Conservation (phyloP, 2,888 invertebrate genomes). For the Drosophila mimica region DNA sequence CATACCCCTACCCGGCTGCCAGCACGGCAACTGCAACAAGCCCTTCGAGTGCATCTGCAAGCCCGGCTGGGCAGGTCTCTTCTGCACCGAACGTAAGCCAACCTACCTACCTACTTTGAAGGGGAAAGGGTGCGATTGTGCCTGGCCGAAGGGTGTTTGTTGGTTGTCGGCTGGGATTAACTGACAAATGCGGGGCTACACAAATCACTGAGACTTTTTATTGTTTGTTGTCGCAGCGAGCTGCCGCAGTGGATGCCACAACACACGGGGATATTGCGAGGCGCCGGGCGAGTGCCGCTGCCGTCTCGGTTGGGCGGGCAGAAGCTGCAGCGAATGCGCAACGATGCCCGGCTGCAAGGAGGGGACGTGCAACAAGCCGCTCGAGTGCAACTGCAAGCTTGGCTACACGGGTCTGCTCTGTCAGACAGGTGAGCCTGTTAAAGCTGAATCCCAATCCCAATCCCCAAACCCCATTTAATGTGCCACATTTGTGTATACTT, state of each 20-base stretch:
- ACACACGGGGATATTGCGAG: constrained; percentile 94
- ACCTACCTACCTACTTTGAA: not conserved
- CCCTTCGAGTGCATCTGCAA: constrained; percentile 95
- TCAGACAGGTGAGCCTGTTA: constrained; percentile 90
- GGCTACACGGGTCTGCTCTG: constrained; percentile 96
- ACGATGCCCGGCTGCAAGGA: constrained; percentile 95
- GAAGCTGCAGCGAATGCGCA: constrained; percentile 93
- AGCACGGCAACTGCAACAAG: constrained; percentile 93
- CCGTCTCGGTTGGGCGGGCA: constrained; percentile 95
- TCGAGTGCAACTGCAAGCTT: constrained; percentile 95
- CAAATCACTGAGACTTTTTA: not conserved
- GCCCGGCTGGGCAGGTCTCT: constrained; percentile 94
- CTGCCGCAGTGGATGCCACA: constrained; percentile 94
- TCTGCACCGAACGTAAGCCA: constrained; percentile 93
- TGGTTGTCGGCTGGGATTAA: not conserved
- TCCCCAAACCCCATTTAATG: not conserved
- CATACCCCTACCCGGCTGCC: constrained; percentile 93
- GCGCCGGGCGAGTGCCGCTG: constrained; percentile 95
- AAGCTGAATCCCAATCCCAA: constrained; percentile 42
- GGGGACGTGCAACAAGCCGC: constrained; percentile 94
- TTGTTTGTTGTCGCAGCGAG: constrained; percentile 87
- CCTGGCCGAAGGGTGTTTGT: not conserved
- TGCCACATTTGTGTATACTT: constrained; percentile 43
- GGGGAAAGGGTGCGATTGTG: not conserved
- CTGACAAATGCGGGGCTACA: not conserved